These are phyloP conservation scores for Mustela nigripes DNA, from an alignment of 2,113 vertebrate species.

Conservation along the genomic window DNA sequence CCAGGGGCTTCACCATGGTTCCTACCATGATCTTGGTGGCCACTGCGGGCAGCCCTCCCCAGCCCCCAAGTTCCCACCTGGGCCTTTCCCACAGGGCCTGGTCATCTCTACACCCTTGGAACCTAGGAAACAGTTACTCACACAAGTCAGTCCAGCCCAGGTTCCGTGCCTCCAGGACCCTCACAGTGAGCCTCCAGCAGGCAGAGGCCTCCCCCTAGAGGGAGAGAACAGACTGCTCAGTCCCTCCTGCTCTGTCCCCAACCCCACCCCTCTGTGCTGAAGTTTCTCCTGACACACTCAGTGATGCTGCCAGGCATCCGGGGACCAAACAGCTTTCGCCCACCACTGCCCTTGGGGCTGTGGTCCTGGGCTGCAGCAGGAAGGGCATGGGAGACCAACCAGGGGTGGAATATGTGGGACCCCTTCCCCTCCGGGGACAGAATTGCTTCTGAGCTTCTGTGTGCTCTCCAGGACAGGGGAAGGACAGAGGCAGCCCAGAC, in stretches of 20 bases:
- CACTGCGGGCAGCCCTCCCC: background rate
- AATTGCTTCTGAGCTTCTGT: background rate
- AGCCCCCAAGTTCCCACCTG: background rate
- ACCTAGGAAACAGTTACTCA: constrained; percentile 82
- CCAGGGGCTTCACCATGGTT: background rate
- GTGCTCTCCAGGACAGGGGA: background rate
- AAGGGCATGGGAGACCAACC: background rate
- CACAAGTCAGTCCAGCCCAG: constrained; percentile 85
- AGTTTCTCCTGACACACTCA: background rate
- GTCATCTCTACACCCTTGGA: background rate
- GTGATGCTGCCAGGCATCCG: background rate
- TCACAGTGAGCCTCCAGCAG: constrained; percentile 87
- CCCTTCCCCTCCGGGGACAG: background rate
- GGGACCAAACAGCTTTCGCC: background rate
- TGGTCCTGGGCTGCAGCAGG: background rate
- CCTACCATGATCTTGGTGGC: background rate
- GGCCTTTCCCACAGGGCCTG: background rate
- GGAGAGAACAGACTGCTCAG: background rate
- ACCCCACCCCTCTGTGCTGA: background rate
- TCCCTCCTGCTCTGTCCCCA: background rate
- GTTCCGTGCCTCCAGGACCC: constrained; percentile 85
- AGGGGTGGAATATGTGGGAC: background rate
- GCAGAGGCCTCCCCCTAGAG: constrained; percentile 73
- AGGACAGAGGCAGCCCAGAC: background rate
- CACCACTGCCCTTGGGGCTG: background rate